Conservation (phyloP, 1,140 invertebrate species). For the Dendrolimus punctatus region DNA sequence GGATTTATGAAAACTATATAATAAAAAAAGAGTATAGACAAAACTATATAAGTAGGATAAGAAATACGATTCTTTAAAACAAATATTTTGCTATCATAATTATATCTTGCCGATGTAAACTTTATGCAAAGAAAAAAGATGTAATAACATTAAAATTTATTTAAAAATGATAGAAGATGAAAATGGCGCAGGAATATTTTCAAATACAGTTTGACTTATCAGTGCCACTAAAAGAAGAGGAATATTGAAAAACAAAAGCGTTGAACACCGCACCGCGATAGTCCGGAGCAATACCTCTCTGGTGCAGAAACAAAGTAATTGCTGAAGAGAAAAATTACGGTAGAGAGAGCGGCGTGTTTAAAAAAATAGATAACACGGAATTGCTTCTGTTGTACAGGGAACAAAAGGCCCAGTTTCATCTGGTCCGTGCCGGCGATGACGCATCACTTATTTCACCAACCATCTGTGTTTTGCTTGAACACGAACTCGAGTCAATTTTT, state of each 20-base stretch:
- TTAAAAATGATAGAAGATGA: too few relatives aligned
- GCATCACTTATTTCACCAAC: slow-evolving; percentile 3
- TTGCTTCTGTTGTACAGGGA: slow-evolving; percentile 23
- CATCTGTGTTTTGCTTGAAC: too few relatives aligned
- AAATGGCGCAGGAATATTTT: too few relatives aligned
- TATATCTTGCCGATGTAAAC: too few relatives aligned
- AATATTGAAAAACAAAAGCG: slow-evolving; percentile 22
- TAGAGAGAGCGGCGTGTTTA: slow-evolving; percentile 26
- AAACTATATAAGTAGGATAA: too few relatives aligned
- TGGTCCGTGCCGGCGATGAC: slow-evolving; percentile 18
- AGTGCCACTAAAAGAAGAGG: slow-evolving; percentile 11
- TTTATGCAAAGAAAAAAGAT: too few relatives aligned
- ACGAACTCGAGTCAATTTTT: too few relatives aligned
- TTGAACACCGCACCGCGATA: slow-evolving; percentile 15
- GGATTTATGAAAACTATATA: too few relatives aligned
- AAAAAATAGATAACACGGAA: slow-evolving; percentile 30
- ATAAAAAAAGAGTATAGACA: too few relatives aligned
- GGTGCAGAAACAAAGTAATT: slow-evolving; percentile 39
- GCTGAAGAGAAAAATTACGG: slow-evolving; percentile 38
- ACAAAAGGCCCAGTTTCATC: slow-evolving; percentile 27
- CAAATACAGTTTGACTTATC: neutral
- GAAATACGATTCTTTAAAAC: too few relatives aligned
- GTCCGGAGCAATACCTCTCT: slow-evolving; percentile 25
- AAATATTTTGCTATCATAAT: too few relatives aligned
- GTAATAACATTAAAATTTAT: too few relatives aligned